Percentiles rank a stretch among this genome's conserved stretches.
Evolutionary conservation across 2,888 invertebrate genomes (phyloP).

Genomic region (Poecilus cupreus): DNA sequence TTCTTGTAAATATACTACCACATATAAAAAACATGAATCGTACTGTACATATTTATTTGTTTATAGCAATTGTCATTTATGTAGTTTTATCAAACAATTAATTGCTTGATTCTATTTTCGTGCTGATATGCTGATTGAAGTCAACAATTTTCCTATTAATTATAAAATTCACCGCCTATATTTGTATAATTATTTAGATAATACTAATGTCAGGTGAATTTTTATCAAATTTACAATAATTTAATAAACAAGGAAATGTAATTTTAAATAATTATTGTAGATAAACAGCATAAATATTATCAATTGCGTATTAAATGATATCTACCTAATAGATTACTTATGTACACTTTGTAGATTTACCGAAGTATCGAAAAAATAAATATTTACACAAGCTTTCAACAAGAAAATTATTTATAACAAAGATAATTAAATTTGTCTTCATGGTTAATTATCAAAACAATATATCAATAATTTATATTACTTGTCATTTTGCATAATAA

Average conservation of each 20-base stretch:
- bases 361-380: no score
- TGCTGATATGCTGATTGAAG: background rate
- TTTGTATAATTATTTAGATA: background rate
- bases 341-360: no score
- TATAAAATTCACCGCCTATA: background rate
- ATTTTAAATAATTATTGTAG: background rate
- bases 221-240: background rate
- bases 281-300: background rate
- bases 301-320: background rate
- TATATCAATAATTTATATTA: no score
- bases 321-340: no score
- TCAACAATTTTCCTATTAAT: no score
- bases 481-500: no score
- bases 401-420: no score
- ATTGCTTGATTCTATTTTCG: background rate
- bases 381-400: no score
- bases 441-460: no score
- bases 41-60: no score
- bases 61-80: no score
- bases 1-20: background rate
- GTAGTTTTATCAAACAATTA: background rate
- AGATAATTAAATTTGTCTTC: no score
- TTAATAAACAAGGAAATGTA: constrained; percentile 1
- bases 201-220: background rate
- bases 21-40: background rate